Evolutionary conservation across 2,797 vertebrate genomes (phyloP).

Genomic region (Tenualosa ilisha): DNA sequence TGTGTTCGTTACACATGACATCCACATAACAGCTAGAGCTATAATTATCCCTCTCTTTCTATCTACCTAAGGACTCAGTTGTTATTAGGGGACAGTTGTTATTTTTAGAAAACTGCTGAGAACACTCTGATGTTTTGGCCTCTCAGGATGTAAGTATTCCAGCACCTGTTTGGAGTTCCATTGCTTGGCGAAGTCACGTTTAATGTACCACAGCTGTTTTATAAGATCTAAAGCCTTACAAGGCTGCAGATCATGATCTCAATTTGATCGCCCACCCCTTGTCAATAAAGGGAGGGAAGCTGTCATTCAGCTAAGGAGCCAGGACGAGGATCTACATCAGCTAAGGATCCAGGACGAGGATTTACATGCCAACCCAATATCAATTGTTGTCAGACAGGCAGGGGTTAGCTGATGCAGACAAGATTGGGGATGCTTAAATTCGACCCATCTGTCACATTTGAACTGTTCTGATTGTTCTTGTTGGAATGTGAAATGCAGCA

Average conservation of each 20-base stretch:
- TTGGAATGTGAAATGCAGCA: not conserved
- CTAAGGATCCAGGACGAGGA: not conserved
- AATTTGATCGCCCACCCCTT: not conserved
- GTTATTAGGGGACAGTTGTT: not conserved
- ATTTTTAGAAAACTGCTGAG: not conserved
- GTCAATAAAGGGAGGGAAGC: slow-evolving; percentile 15
- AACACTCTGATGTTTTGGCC: not conserved
- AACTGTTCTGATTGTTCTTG: not conserved
- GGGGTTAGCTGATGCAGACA: not conserved
- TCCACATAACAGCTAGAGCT: no score
- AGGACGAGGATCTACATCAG: not conserved
- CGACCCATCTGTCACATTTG: slow-evolving; percentile 9
- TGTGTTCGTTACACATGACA: no score
- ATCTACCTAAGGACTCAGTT: not conserved
- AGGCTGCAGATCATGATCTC: slow-evolving; percentile 1
- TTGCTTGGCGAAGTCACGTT: not conserved
- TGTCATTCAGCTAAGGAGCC: not conserved
- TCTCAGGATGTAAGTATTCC: not conserved
- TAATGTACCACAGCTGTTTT: not conserved
- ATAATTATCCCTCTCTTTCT: no score
- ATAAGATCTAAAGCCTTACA: not conserved
- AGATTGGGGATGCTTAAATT: not conserved
- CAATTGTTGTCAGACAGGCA: not conserved
- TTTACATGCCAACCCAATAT: not conserved
- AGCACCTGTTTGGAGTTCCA: not conserved